Conservation (phyloP, 2,797 vertebrate species). For the Pipistrellus nathusii region DNA sequence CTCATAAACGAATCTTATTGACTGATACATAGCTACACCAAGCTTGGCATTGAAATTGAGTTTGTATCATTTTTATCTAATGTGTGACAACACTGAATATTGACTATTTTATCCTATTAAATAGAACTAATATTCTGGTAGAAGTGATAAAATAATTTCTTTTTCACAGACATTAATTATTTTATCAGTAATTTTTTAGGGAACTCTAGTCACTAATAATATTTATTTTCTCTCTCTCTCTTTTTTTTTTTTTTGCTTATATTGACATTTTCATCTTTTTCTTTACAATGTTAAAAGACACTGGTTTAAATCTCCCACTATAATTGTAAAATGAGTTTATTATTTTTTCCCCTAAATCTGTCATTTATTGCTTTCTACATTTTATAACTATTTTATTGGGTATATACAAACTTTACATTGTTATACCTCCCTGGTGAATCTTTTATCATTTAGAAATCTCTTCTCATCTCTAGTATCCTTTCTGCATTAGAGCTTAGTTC, state of each 20-base stretch:
- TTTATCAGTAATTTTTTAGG: not conserved
- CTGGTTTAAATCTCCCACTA: not conserved
- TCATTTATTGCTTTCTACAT: not conserved
- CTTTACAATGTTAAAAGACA: not conserved
- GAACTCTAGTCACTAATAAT: not conserved
- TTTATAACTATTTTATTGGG: not conserved
- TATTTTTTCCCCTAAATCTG: not conserved
- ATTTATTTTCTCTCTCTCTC: not conserved
- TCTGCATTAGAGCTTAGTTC: not conserved
- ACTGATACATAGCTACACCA: not conserved
- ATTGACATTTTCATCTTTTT: not conserved
- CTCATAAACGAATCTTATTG: not conserved
- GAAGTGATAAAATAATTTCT: not conserved
- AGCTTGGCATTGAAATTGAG: not conserved
- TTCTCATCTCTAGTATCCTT: not conserved
- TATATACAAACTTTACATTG: not conserved
- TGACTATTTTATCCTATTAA: constrained; percentile 2
- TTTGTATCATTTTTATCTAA: not conserved
- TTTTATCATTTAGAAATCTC: not conserved
- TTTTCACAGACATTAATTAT: not conserved
- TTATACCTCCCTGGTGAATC: not conserved
- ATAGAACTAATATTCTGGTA: not conserved
- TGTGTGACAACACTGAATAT: not conserved
- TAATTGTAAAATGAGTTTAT: not conserved
- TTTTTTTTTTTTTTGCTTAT: not conserved